These are phyloP conservation scores for Orchesella flavescens DNA, from an alignment of 2,888 invertebrate species.

Conservation along the genomic window DNA sequence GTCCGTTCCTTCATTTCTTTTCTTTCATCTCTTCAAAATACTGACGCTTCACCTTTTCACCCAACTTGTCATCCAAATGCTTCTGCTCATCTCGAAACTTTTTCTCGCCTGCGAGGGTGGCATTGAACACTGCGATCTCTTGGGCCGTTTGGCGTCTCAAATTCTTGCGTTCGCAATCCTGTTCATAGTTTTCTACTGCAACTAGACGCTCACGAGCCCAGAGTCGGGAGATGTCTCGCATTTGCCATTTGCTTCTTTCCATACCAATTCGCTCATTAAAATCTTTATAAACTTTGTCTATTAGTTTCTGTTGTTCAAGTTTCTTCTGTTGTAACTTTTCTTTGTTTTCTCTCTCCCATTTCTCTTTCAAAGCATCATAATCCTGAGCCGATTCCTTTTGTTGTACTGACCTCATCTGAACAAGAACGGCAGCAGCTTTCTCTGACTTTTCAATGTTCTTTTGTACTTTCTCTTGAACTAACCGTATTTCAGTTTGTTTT, in stretches of 20 bases:
- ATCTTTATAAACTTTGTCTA: conserved; percentile 56
- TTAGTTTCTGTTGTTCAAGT: conserved; percentile 21
- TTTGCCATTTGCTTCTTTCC: conserved; percentile 55
- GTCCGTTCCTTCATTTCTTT: too few relatives aligned
- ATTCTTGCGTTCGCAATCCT: conserved; percentile 63
- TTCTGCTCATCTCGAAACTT: conserved; percentile 51
- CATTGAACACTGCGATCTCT: conserved; percentile 64
- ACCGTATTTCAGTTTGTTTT: conserved; percentile 68
- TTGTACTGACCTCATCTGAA: conserved; percentile 38
- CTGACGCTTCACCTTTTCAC: conserved; percentile 59
- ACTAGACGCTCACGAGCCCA: conserved; percentile 64
- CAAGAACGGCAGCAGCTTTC: conserved; percentile 58
- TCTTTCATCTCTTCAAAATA: conserved; percentile 68
- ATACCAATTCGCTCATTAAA: conserved; percentile 59
- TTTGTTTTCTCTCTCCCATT: conserved; percentile 67
- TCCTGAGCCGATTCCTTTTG: conserved; percentile 45
- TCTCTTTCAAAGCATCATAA: conserved; percentile 65
- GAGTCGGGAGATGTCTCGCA: conserved; percentile 46
- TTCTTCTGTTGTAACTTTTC: conserved; percentile 57
- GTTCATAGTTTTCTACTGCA: conserved; percentile 64
- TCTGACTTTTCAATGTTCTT: conserved; percentile 65
- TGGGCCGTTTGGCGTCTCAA: conserved; percentile 58
- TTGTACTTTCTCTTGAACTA: conserved; percentile 68
- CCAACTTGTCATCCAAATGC: conserved; percentile 57
- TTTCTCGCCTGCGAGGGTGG: conserved; percentile 64